These are phyloP conservation scores for Lobophora halterata DNA, from an alignment of 2,888 invertebrate genomes.

Conservation along the genomic window DNA sequence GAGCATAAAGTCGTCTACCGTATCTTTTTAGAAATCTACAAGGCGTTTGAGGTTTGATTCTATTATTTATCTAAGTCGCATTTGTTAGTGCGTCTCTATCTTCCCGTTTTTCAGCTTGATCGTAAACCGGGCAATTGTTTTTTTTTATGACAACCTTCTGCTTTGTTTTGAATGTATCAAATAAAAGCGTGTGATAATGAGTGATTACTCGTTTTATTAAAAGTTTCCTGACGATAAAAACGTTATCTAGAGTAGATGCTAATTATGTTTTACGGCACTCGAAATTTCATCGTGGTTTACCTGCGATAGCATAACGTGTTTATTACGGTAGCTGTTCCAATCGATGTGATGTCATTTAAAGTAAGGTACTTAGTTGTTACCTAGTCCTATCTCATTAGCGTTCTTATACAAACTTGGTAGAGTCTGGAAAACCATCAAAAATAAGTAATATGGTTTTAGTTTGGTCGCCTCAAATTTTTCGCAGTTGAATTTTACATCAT, in stretches of 20 bases:
- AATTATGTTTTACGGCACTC: slow-evolving; percentile 33
- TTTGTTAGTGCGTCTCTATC: background rate
- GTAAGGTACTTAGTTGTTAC: no score
- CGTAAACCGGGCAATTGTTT: slow-evolving; percentile 4
- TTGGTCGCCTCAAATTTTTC: no score
- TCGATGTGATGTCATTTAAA: no score
- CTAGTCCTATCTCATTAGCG: no score
- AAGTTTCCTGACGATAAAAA: slow-evolving; percentile 48
- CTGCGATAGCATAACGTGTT: slow-evolving; percentile 55
- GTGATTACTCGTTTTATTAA: slow-evolving; percentile 34
- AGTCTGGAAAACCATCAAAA: no score
- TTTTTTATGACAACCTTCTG: slow-evolving; percentile 20
- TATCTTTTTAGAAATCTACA: slow-evolving; percentile 16
- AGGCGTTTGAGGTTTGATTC: background rate
- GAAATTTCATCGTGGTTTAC: slow-evolving; percentile 48
- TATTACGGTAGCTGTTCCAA: slow-evolving; percentile 47
- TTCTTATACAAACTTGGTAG: no score
- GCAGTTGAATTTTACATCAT: no score
- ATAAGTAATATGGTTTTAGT: no score
- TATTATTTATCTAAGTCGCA: background rate
- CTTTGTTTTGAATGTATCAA: slow-evolving; percentile 27
- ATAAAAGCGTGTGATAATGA: slow-evolving; percentile 31
- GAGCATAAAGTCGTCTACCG: slow-evolving; percentile 16
- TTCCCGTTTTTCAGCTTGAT: slow-evolving; percentile 7
- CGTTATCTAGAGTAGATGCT: slow-evolving; percentile 48